Base-by-base conservation (phyloP, 1,140 invertebrate genomes). In the Heliconius himera region DNA sequence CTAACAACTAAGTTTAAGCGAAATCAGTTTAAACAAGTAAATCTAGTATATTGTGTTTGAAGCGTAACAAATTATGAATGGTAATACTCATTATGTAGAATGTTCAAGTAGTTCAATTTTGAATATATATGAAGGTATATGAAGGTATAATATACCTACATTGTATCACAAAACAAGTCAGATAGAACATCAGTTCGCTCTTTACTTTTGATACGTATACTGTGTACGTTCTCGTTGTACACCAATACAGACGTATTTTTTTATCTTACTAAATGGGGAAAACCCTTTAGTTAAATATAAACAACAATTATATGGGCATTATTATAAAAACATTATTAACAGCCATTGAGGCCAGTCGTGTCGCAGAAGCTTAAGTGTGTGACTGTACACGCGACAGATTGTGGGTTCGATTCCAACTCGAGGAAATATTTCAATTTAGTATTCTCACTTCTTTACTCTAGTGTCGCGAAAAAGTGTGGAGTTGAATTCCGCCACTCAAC, bases 1-100 rank as follows among this genome's bases (percentile, higher is more conserved):
- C 56, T 29, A 66, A 66, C 60, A 66, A 66, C n/a, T 29, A 66
- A 66, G 60, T 66, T 22, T 66, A 26, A 66, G 60, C 60, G 60
- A 66, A 66, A 66, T 66, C 22, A 29, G 60, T 66, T 66, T 66
- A 26, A 66, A 16, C 22, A 29, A 66, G 60, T 29, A 66, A 66
- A 29, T 29, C 60, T 66, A 66, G 60, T 66, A 66, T 29, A 66
- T 66, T 66, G 13, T 29, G 13, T 26, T 66, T 66, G 22, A 66
- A 66, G 22, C 60, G 60, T 66, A 66, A 66, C 22, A 16, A 66
- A 66, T 66, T 29, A 66, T 66, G 22, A 66, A 29, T 66, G 60
- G 60, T 13, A 29, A 60, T 60, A 0, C 56, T 60, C n/a, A 22
- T 60, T 11, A 60, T 60, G 56, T 60, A n/a, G 9, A n/a, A 22